phyloP scores from a whole-genome alignment of 2,113 vertebrate genomes.

The Aythya baeri region DNA sequence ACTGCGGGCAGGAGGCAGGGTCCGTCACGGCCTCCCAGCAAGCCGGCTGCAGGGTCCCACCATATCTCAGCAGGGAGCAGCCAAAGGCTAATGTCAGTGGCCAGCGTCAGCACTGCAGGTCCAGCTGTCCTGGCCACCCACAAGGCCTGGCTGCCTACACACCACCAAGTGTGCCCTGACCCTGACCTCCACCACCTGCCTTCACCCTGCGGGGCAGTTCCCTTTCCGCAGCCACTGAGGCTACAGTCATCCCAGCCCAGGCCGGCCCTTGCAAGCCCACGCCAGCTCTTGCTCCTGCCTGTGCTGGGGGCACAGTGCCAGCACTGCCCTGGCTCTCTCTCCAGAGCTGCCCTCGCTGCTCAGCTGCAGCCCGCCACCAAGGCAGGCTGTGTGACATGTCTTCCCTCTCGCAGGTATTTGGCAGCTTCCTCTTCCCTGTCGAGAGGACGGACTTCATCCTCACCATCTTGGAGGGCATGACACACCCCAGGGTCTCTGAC shows the following conservation, averaged over 20 bases:
- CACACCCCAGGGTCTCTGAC: neutral
- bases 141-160: neutral
- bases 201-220: neutral
- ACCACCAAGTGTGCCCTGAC: neutral
- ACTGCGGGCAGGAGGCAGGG: neutral
- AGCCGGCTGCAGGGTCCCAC: too few species aligned
- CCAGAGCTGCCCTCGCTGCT: neutral
- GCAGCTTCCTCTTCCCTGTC: neutral
- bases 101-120: neutral
- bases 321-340: neutral
- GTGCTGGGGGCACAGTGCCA: neutral
- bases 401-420: neutral
- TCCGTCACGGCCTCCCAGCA: accelerated
- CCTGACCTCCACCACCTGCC: neutral
- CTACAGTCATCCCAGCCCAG: neutral
- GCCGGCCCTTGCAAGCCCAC: too few species aligned
- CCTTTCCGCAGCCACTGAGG: too few species aligned
- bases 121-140: neutral
- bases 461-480: neutral
- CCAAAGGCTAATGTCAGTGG: too few species aligned
- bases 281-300: neutral
- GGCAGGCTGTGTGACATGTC: neutral
- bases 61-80: neutral
- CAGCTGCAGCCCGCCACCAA: neutral
- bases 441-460: neutral